Conservation (phyloP, 2,888 invertebrate species). For the Agrochola macilenta region DNA sequence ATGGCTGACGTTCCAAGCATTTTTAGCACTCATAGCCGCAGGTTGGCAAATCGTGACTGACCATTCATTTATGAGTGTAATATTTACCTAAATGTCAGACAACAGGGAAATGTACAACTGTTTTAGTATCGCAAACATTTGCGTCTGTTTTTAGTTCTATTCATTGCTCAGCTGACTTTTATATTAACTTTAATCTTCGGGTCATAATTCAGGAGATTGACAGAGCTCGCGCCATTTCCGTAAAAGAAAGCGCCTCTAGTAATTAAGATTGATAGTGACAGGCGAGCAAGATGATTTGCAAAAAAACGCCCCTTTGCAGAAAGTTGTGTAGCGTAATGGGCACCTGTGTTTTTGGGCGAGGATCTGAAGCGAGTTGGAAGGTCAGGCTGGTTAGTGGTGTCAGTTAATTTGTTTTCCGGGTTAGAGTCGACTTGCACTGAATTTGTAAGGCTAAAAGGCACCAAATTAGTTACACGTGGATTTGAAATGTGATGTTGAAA, state of each 20-base stretch:
- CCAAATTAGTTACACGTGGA: not conserved
- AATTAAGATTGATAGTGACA: constrained; percentile 75
- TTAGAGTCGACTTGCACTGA: not conserved
- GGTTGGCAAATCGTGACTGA: constrained; percentile 60
- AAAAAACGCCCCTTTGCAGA: constrained; percentile 56
- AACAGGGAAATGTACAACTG: constrained; percentile 31
- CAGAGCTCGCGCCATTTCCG: constrained; percentile 57
- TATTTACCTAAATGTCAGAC: constrained; percentile 58
- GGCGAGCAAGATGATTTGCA: constrained; percentile 71
- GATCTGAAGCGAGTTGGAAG: not conserved
- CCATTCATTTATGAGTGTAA: constrained; percentile 56
- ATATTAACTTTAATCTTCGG: constrained; percentile 35
- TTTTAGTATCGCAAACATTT: constrained; percentile 32
- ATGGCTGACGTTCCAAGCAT: constrained; percentile 53
- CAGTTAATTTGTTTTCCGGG: not conserved
- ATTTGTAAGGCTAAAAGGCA: not conserved
- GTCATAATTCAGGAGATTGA: constrained; percentile 56
- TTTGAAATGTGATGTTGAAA: not conserved
- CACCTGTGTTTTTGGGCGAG: constrained; percentile 15
- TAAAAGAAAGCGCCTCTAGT: constrained; percentile 52
- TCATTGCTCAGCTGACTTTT: constrained; percentile 27
- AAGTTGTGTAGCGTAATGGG: constrained; percentile 50
- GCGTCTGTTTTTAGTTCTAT: constrained; percentile 24
- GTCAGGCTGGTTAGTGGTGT: constrained; percentile 12
- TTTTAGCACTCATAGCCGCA: constrained; percentile 55